Conservation (phyloP, 2,797 vertebrate genomes). For the Phylloscopus collybita region DNA sequence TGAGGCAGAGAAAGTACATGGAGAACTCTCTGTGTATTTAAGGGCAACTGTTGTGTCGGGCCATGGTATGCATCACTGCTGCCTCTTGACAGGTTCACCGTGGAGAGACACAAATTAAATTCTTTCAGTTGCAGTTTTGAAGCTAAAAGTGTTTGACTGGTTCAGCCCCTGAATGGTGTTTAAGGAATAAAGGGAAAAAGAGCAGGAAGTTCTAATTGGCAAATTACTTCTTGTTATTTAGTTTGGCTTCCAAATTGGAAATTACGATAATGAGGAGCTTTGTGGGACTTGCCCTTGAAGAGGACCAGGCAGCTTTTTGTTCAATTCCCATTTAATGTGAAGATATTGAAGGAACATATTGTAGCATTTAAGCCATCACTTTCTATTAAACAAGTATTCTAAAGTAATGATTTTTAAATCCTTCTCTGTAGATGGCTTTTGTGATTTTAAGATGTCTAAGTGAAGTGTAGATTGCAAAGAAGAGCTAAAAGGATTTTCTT, state of each 20-base stretch:
- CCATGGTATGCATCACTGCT: constrained; percentile 76
- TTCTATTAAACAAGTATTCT: constrained; percentile 82
- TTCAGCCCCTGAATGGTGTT: constrained; percentile 80
- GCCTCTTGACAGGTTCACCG: constrained; percentile 75
- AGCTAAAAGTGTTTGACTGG: constrained; percentile 81
- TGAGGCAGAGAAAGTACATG: constrained; percentile 23
- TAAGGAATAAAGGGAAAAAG: constrained; percentile 81
- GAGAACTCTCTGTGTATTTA: constrained; percentile 48
- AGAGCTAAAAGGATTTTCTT: constrained; percentile 68
- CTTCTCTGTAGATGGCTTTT: constrained; percentile 69
- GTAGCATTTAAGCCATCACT: constrained; percentile 84
- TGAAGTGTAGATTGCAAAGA: constrained; percentile 70
- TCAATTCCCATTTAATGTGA: constrained; percentile 81
- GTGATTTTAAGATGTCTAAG: constrained; percentile 67
- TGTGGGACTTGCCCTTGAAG: constrained; percentile 81
- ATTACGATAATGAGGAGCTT: constrained; percentile 88
- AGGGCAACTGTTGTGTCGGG: constrained; percentile 60
- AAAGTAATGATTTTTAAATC: constrained; percentile 80
- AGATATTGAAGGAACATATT: constrained; percentile 81
- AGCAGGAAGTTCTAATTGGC: constrained; percentile 90
- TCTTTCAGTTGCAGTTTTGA: constrained; percentile 79
- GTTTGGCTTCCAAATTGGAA: constrained; percentile 88
- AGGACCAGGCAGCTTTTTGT: constrained; percentile 78
- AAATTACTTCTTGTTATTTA: constrained; percentile 88
- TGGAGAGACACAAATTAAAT: constrained; percentile 76